A percentile compares a stretch with the other conserved stretches of the same genome.
Evolutionary conservation across 2,113 vertebrate genomes (phyloP).

Genomic region (Lepisosteus osseus): DNA sequence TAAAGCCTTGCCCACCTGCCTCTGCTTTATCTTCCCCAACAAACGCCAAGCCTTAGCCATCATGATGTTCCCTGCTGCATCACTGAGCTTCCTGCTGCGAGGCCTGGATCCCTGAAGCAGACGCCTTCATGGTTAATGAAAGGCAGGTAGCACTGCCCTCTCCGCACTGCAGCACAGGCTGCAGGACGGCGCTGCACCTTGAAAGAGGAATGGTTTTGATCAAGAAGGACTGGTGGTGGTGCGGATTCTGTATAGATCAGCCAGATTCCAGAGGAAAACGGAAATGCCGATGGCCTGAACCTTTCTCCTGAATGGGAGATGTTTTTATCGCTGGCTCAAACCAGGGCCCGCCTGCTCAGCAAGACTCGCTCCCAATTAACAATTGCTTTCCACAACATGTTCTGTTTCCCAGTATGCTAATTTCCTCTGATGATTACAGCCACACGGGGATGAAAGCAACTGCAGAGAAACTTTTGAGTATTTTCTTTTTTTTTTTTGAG

Average conservation of each 20-base stretch:
- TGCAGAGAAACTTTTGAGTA: conserved; percentile 40
- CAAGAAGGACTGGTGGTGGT: conserved; percentile 11
- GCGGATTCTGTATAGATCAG: conserved; percentile 11
- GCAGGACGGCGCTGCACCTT: neutral
- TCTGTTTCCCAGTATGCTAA: conserved; percentile 53
- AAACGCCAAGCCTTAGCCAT: too few relatives aligned
- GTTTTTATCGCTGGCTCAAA: conserved; percentile 6
- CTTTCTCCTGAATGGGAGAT: conserved; percentile 15
- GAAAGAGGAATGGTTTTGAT: conserved; percentile 11
- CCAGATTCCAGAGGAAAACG: conserved; percentile 11
- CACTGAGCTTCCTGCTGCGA: conserved; percentile 11
- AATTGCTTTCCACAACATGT: conserved; percentile 44
- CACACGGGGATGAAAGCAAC: conserved; percentile 48
- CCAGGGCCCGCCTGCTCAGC: conserved; percentile 48
- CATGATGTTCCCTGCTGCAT: neutral
- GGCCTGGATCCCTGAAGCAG: neutral
- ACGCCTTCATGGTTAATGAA: neutral
- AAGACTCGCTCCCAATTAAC: conserved; percentile 52
- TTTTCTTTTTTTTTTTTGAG: conserved; percentile 20
- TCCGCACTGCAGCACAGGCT: neutral
- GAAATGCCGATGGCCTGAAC: conserved; percentile 24
- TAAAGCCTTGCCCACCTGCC: too few relatives aligned
- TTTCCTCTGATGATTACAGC: conserved; percentile 61
- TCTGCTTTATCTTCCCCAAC: too few relatives aligned
- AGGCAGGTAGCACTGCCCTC: neutral